Percentiles rank a stretch among this genome's conserved stretches.
Conservation (phyloP, 2,888 invertebrate genomes). For the Plagodis dolabraria region DNA sequence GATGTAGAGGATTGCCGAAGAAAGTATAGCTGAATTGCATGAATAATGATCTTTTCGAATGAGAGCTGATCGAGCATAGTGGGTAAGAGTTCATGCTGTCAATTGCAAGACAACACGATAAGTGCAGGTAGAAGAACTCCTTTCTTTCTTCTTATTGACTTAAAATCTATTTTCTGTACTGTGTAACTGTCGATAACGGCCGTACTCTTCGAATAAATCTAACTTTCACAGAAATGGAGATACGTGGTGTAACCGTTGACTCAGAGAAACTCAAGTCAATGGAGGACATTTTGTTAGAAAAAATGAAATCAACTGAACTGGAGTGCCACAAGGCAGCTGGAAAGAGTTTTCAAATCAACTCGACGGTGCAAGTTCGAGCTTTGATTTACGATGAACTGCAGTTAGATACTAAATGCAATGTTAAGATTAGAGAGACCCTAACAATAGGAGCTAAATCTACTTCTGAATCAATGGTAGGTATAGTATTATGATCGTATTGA, state of each 20-base stretch:
- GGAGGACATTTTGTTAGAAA: slow-evolving; percentile 56
- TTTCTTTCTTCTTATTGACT: too few species aligned
- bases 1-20: too few species aligned
- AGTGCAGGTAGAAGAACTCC: too few species aligned
- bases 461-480: slow-evolving; percentile 71
- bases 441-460: slow-evolving; percentile 72
- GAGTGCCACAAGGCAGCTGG: slow-evolving; percentile 70
- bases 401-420: slow-evolving; percentile 64
- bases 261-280: slow-evolving; percentile 59
- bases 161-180: too few species aligned
- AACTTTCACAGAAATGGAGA: slow-evolving; percentile 59
- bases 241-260: slow-evolving; percentile 65
- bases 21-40: too few species aligned
- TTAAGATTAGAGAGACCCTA: slow-evolving; percentile 66
- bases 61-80: too few species aligned
- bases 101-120: too few species aligned
- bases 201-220: too few species aligned
- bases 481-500: not conserved
- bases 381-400: slow-evolving; percentile 76
- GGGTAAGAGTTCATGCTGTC: too few species aligned
- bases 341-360: slow-evolving; percentile 69
- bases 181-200: too few species aligned
- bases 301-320: slow-evolving; percentile 60
- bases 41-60: too few species aligned
- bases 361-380: slow-evolving; percentile 67